A percentile compares a stretch with the other conserved stretches of the same genome.
phyloP scores from a whole-genome alignment of 2,113 vertebrate genomes.

The Colaptes auratus region DNA sequence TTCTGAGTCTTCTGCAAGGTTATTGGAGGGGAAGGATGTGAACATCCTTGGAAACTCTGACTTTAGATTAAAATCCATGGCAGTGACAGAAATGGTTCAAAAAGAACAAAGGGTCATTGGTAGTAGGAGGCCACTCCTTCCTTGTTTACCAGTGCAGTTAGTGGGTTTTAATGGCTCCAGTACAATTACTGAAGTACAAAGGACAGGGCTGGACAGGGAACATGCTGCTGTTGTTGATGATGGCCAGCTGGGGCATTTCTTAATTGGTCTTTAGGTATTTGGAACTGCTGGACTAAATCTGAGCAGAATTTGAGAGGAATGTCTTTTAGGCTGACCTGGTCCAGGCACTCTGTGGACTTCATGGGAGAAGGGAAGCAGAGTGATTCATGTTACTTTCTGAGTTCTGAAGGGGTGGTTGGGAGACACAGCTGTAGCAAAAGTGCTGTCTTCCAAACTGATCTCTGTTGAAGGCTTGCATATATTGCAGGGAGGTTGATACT shows the following conservation, averaged over 20 bases:
- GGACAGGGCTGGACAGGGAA: background rate
- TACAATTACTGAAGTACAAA: background rate
- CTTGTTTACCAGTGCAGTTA: background rate
- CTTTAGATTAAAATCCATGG: background rate
- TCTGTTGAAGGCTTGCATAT: background rate
- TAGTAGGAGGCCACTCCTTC: background rate
- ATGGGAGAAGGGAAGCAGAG: background rate
- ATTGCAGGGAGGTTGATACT: background rate
- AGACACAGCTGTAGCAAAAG: background rate
- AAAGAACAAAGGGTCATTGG: background rate
- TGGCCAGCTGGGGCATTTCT: accelerated
- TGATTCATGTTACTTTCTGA: background rate
- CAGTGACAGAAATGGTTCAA: background rate
- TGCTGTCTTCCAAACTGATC: background rate
- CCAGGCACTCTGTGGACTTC: background rate
- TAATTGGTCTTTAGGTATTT: background rate
- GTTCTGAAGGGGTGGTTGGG: background rate
- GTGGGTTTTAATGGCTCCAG: background rate
- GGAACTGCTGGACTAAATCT: background rate
- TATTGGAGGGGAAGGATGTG: background rate
- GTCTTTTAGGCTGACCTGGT: too few species aligned
- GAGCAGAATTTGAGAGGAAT: background rate
- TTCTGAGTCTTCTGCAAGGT: background rate
- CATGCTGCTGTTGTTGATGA: background rate
- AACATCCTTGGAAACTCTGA: background rate